These are phyloP conservation scores for Rhodophaea formosa DNA, from an alignment of 2,888 invertebrate genomes.

Conservation along the genomic window DNA sequence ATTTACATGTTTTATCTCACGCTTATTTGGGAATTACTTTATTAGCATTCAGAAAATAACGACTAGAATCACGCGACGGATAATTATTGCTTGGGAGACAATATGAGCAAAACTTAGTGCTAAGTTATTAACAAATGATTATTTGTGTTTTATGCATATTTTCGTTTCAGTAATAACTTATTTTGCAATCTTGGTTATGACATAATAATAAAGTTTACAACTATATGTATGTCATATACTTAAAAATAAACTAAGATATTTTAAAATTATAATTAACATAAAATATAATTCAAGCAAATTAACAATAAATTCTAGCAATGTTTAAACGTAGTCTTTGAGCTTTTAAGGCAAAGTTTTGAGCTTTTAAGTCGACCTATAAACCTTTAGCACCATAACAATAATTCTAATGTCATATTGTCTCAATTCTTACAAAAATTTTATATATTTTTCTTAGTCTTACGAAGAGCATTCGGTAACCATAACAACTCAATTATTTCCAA, in stretches of 20 bases:
- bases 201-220: too few relatives aligned
- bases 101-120: background rate
- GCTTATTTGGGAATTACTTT: background rate
- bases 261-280: too few relatives aligned
- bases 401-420: background rate
- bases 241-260: too few relatives aligned
- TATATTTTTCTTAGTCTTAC: background rate
- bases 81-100: slow-evolving; percentile 1
- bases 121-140: background rate
- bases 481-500: background rate
- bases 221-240: too few relatives aligned
- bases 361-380: too few relatives aligned
- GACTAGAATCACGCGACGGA: background rate
- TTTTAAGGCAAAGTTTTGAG: too few relatives aligned
- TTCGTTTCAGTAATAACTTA: background rate
- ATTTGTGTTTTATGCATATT: background rate
- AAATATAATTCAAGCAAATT: too few relatives aligned
- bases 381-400: too few relatives aligned
- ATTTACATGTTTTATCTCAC: background rate
- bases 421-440: background rate
- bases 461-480: background rate
- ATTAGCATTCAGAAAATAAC: background rate
- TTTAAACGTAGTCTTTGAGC: too few relatives aligned
- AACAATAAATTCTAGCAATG: too few relatives aligned
- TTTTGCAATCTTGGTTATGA: too few relatives aligned